Conservation (phyloP, 2,797 vertebrate genomes). For the Avahi laniger region DNA sequence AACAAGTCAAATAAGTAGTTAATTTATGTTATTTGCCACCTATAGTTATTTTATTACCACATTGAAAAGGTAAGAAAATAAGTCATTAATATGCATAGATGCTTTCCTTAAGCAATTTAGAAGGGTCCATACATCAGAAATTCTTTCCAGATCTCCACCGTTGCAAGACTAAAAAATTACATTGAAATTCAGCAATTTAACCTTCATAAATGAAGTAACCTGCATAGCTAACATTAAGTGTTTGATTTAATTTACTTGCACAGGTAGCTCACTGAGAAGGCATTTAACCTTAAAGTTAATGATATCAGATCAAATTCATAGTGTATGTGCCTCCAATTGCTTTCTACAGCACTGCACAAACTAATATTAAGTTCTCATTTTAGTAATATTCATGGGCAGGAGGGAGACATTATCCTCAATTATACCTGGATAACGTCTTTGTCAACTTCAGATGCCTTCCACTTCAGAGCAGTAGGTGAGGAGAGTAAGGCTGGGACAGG, state of each 20-base stretch:
- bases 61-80: constrained; percentile 74
- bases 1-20: constrained; percentile 68
- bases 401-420: constrained; percentile 22
- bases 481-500: not conserved
- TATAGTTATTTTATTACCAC: constrained; percentile 73
- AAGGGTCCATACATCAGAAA: constrained; percentile 23
- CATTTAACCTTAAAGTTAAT: constrained; percentile 77
- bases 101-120: constrained; percentile 61
- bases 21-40: constrained; percentile 71
- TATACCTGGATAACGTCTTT: not conserved
- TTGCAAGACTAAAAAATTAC: constrained; percentile 56
- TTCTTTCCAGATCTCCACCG: constrained; percentile 44
- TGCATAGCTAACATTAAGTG: constrained; percentile 67
- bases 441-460: constrained; percentile 19
- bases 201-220: constrained; percentile 65
- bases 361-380: constrained; percentile 55
- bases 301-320: constrained; percentile 59
- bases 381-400: constrained; percentile 46
- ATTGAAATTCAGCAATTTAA: constrained; percentile 74
- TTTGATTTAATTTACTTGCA: constrained; percentile 75
- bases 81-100: constrained; percentile 53
- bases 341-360: constrained; percentile 62
- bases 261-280: constrained; percentile 60
- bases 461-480: not conserved
- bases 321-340: constrained; percentile 49